Base-by-base conservation (phyloP, 2,797 vertebrate species). In the Carapus acus region DNA sequence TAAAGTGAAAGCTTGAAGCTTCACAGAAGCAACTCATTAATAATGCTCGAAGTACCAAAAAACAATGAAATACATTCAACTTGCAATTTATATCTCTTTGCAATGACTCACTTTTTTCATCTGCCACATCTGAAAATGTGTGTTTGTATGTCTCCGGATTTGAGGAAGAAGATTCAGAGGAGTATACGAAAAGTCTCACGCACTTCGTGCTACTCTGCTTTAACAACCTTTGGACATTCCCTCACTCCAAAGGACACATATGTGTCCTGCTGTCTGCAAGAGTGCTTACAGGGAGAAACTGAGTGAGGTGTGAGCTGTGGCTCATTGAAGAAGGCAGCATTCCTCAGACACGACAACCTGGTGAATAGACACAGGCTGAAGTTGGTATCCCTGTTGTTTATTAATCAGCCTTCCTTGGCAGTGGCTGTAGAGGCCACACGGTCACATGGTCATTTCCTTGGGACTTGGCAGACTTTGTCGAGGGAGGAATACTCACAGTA, bases 301-400 rank as follows among this genome's bases (percentile, higher is more conserved):
- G 61, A 38, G 29, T 49, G 41, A 33, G 40, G 53, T 43, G 58
- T 16, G 27, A 73, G 50, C 67, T 61, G 57, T 36, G 42, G 45
- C 31, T 48, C 48, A 67, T 34, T 76, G 38, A 56, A 62, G 64
- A 37, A 71, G 73, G 54, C 69, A 50, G 55, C 74, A 77, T 82
- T 84, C 79, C 66, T 77, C 58, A 37, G 57, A 77, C 73, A 31
- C 53, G 19, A 74, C 83, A 78, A 77, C 75, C 49, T 55, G 57
- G 58, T 79, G 78, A 84, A 81, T 76, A 68, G 69, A 55, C 61
- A 38, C 54, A 64, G 73, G 76, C 68, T 78, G 67, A 75, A 72
- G 73, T 74, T 69, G 59, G 66, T 56, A 54, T 73, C 58, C 67
- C 69, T 44, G 47, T 8, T 72, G 68, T 58, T 69, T 80, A 65